These are phyloP conservation scores for Pantherophis alleghaniensis DNA, from an alignment of 2,797 vertebrate species.

Conservation along the genomic window DNA sequence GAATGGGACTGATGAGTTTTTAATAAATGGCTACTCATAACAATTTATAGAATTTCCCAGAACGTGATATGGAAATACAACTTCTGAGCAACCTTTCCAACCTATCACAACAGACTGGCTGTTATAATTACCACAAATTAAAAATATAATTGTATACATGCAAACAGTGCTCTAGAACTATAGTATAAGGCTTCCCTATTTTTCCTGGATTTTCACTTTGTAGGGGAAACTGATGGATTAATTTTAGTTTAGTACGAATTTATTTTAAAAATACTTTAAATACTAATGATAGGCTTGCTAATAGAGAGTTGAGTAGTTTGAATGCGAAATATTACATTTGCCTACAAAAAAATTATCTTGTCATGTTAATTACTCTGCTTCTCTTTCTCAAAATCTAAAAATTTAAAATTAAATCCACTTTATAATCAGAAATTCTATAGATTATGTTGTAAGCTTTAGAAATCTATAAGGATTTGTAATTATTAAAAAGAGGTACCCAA, in stretches of 20 bases:
- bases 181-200: neutral
- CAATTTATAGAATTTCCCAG: neutral
- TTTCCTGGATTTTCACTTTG: conserved; percentile 8
- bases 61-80: neutral
- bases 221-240: neutral
- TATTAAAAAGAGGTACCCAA: conserved; percentile 22
- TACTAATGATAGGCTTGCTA: neutral
- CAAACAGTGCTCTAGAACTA: neutral
- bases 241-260: neutral
- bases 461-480: neutral
- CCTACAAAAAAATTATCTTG: neutral
- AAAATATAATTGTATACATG: neutral
- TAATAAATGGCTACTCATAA: neutral
- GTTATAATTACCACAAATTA: neutral
- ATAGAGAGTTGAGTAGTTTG: neutral
- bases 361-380: neutral
- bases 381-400: neutral
- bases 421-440: neutral
- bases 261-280: neutral
- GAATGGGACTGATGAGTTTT: neutral
- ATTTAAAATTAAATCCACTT: conserved; percentile 23
- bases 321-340: neutral
- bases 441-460: neutral
- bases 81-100: neutral
- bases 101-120: neutral